A percentile compares a stretch with the other conserved stretches of the same genome.
These are phyloP conservation scores for Berghia stephanieae DNA, from an alignment of 1,140 invertebrate genomes.

Conservation along the genomic window DNA sequence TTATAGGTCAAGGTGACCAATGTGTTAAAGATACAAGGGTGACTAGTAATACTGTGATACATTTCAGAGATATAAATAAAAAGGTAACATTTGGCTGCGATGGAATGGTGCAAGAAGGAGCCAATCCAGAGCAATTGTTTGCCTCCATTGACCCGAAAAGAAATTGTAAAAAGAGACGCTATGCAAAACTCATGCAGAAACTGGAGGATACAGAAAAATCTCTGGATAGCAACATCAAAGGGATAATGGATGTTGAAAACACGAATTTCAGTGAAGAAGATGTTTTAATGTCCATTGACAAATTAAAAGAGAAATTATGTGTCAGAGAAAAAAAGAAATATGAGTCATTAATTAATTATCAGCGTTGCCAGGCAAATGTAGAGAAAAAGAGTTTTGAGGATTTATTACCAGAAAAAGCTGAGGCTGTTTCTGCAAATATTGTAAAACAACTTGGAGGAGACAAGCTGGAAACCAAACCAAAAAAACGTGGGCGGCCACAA, in stretches of 20 bases:
- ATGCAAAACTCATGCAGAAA: conserved; percentile 29
- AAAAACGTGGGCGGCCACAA: too few relatives aligned
- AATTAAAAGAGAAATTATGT: conserved; percentile 19
- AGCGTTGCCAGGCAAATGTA: conserved; percentile 21
- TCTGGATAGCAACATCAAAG: conserved; percentile 18
- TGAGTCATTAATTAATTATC: conserved; percentile 26
- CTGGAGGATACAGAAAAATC: conserved; percentile 21
- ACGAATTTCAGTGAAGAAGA: neutral
- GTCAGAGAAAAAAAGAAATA: conserved; percentile 31
- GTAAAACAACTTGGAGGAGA: conserved; percentile 20
- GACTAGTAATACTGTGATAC: too few relatives aligned
- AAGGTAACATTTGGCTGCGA: neutral
- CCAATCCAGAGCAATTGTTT: neutral
- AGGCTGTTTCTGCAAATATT: conserved; percentile 20
- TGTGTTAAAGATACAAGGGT: too few relatives aligned
- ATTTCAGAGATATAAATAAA: conserved; percentile 32
- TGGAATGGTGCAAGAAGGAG: neutral
- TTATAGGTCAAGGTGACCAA: too few relatives aligned
- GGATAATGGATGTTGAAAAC: neutral
- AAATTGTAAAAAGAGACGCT: conserved; percentile 22
- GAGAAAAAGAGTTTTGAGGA: conserved; percentile 27
- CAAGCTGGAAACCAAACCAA: too few relatives aligned
- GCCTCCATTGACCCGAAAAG: conserved; percentile 14
- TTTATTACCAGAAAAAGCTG: conserved; percentile 24
- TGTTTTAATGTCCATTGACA: conserved; percentile 9